phyloP scores from a whole-genome alignment of 1,140 invertebrate genomes.

The Lethrus apterus region DNA sequence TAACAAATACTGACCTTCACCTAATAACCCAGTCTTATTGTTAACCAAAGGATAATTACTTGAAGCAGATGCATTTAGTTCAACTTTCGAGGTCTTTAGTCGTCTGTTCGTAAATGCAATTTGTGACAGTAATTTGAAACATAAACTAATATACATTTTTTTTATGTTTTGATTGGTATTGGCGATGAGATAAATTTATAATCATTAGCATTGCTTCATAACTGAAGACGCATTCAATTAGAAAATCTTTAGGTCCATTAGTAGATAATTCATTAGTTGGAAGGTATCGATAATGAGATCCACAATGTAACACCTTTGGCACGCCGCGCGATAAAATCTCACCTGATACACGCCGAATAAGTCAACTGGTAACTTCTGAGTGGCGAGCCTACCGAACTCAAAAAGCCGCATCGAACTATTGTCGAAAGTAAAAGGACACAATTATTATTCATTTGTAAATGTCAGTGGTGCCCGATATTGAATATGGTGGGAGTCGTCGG shows the following conservation, averaged over 20 bases:
- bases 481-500: conserved; percentile 37
- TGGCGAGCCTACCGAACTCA: conserved; percentile 1
- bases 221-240: no score
- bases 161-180: no score
- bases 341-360: no score
- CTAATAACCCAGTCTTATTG: conserved; percentile 10
- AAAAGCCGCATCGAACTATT: conserved; percentile 20
- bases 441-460: conserved; percentile 40
- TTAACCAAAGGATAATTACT: conserved; percentile 7
- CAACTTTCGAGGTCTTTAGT: not conserved
- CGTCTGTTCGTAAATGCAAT: conserved; percentile 3
- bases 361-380: no score
- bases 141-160: no score
- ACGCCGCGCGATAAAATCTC: no score
- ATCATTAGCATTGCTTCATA: no score
- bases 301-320: no score
- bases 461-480: conserved; percentile 37
- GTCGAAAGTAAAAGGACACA: conserved; percentile 36
- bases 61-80: conserved; percentile 3
- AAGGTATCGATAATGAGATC: no score
- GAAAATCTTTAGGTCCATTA: no score
- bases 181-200: no score
- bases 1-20: conserved; percentile 6
- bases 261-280: no score
- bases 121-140: conserved; percentile 8